Conservation (phyloP, 2,888 invertebrate genomes). For the Pilophorus perplexus region DNA sequence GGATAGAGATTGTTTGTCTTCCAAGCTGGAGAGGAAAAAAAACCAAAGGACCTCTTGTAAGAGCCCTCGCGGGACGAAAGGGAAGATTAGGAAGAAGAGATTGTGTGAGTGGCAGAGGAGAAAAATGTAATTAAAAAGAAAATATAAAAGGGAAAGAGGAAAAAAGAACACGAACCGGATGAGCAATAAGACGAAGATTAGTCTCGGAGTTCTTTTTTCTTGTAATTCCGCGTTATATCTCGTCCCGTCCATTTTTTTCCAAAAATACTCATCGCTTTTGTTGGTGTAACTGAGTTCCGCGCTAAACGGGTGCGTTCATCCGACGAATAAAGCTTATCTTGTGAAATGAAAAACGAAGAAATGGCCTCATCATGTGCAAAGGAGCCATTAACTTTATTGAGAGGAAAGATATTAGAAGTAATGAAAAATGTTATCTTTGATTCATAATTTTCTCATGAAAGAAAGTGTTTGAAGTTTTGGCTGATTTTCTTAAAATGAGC, state of each 20-base stretch:
- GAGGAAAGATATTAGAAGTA: too few species aligned
- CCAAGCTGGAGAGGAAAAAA: neutral
- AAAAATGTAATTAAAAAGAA: neutral
- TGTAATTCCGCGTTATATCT: conserved; percentile 1
- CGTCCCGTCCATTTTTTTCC: neutral
- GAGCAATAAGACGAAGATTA: conserved; percentile 5
- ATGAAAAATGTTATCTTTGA: too few species aligned
- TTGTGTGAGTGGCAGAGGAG: neutral
- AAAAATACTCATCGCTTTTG: neutral
- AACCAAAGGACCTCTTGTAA: neutral
- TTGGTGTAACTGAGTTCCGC: neutral
- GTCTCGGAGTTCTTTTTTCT: neutral
- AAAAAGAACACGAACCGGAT: too few species aligned
- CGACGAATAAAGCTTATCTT: neutral
- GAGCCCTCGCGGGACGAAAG: neutral
- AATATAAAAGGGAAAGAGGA: neutral
- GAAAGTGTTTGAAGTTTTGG: too few species aligned
- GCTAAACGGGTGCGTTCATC: conserved; percentile 1
- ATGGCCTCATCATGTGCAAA: too few species aligned
- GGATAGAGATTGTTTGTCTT: conserved; percentile 27
- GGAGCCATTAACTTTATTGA: too few species aligned
- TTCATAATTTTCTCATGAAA: too few species aligned
- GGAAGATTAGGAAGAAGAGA: conserved; percentile 5
- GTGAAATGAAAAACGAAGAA: neutral
- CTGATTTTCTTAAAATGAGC: too few species aligned